Evolutionary conservation across 2,888 invertebrate genomes (phyloP).

Genomic region (Volucella bombylans): DNA sequence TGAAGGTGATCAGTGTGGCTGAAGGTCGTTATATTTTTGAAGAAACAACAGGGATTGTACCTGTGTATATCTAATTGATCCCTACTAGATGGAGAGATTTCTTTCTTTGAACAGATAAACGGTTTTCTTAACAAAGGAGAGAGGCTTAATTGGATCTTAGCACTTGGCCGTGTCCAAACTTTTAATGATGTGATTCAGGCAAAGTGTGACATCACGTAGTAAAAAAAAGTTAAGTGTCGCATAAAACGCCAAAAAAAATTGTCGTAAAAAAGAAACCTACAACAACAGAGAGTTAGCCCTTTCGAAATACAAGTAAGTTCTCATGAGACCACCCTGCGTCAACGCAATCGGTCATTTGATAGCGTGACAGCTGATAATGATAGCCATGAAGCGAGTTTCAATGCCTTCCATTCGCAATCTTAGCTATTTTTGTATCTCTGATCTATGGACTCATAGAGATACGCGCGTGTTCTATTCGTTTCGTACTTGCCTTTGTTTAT

Average conservation of each 20-base stretch:
- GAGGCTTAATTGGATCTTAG: too few relatives aligned
- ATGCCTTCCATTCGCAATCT: conserved; percentile 4
- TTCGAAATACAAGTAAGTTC: background rate
- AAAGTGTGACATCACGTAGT: background rate
- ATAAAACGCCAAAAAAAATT: background rate
- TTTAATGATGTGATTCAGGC: too few relatives aligned
- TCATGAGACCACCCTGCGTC: conserved; percentile 16
- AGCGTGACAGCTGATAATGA: conserved; percentile 33
- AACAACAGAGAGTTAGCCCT: background rate
- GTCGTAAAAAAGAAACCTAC: background rate
- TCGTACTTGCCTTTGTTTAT: background rate
- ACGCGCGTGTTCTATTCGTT: conserved; percentile 5
- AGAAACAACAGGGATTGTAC: too few relatives aligned
- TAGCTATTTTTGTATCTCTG: conserved; percentile 14
- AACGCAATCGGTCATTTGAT: conserved; percentile 10
- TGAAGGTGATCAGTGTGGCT: background rate
- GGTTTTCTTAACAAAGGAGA: too few relatives aligned
- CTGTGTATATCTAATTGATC: too few relatives aligned
- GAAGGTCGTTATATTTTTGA: background rate
- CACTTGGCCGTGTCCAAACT: too few relatives aligned
- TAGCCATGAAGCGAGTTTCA: conserved; percentile 30
- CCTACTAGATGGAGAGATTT: too few relatives aligned
- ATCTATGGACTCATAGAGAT: conserved; percentile 4
- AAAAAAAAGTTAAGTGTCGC: conserved; percentile 25
- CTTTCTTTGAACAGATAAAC: too few relatives aligned